phyloP scores from a whole-genome alignment of 2,113 vertebrate species.

The Triplophysa tibetana region DNA sequence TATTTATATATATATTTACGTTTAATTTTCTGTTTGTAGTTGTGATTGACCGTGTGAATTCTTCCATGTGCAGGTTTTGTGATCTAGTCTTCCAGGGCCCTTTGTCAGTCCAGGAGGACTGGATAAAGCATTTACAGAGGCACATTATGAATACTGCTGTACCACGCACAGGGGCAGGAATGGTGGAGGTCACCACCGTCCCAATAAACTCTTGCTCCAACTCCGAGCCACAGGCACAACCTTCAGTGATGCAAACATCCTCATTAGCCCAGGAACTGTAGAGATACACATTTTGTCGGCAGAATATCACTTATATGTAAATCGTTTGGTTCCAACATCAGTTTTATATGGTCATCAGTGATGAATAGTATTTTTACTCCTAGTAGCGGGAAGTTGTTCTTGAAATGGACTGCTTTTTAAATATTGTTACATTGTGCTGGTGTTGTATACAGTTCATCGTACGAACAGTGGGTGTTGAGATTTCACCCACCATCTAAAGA shows the following conservation, averaged over 20 bases:
- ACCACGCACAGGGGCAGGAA: constrained; percentile 93
- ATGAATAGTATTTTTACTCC: constrained; percentile 28
- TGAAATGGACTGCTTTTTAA: constrained; percentile 50
- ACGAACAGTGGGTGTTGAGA: constrained; percentile 20
- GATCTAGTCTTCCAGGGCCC: constrained; percentile 99
- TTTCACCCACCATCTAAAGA: constrained; percentile 72
- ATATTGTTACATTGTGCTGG: constrained; percentile 64
- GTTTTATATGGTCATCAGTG: constrained; percentile 58
- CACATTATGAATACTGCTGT: constrained; percentile 98
- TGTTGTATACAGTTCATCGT: constrained; percentile 61
- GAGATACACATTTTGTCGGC: constrained; percentile 7
- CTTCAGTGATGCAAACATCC: constrained; percentile 82
- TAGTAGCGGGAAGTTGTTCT: constrained; percentile 48
- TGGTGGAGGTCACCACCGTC: constrained; percentile 90
- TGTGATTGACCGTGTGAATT: neutral
- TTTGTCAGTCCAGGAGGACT: constrained; percentile 98
- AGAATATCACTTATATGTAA: constrained; percentile 35
- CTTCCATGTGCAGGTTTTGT: constrained; percentile 84
- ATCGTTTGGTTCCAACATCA: constrained; percentile 27
- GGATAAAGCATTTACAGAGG: constrained; percentile 99
- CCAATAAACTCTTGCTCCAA: constrained; percentile 82
- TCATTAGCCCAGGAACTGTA: constrained; percentile 81
- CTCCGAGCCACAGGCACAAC: constrained; percentile 85
- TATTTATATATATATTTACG: neutral
- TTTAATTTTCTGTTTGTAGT: neutral